Evolutionary conservation across 2,888 invertebrate genomes (phyloP), one percentile per base, ranked within the genome.

Genomic region (Cataglyphis cursor): DNA sequence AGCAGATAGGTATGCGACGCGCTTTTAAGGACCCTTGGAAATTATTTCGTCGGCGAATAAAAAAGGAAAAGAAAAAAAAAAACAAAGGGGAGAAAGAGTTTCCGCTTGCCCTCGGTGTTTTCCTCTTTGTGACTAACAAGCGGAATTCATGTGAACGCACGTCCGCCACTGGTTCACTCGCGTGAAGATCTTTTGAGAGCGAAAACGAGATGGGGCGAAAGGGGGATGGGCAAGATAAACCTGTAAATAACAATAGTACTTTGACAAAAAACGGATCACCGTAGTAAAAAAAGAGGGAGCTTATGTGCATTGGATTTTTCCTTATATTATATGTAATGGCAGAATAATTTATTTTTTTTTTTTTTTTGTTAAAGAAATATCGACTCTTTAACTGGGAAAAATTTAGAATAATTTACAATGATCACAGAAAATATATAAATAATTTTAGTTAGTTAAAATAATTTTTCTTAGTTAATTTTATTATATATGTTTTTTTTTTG

Each of bases 121-220:
- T 41, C 70, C 35, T n/a, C 87, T 88, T 88, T 88, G 87, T 88
- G 81, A 70, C 82, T 88, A 88, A 88, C 87, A 89, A 88, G 88
- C 84, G 89, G 82, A 87, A 88, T 87, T 88, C 89, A 78, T 70
- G 87, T 82, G 87, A 88, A 78, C 82, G 76, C 85, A 81, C 81
- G 87, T 83, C 81, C 83, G 73, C 80, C 24, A 54, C 83, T 59
- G 61, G 75, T 65, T 62, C 82, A 75, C 62, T 72, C 81, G 62
- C 28, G 48, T 74, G 62, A 81, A 82, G 81, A 88, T 84, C 83
- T 82, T 82, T 81, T 74, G 59, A 80, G 72, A 31, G 21, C 35
- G 35, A 35, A 72, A 65, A 59, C 31, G 57, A 24, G 0, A 35
- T 3, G 41, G 48, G 15, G 15, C 18, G 9, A 44, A 3, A 18